Percentiles rank a stretch among this genome's conserved stretches.
These are phyloP conservation scores for Catostylus mosaicus DNA, from an alignment of 30 jellyfish, hydroid and myxozoan genomes.

Conservation along the genomic window DNA sequence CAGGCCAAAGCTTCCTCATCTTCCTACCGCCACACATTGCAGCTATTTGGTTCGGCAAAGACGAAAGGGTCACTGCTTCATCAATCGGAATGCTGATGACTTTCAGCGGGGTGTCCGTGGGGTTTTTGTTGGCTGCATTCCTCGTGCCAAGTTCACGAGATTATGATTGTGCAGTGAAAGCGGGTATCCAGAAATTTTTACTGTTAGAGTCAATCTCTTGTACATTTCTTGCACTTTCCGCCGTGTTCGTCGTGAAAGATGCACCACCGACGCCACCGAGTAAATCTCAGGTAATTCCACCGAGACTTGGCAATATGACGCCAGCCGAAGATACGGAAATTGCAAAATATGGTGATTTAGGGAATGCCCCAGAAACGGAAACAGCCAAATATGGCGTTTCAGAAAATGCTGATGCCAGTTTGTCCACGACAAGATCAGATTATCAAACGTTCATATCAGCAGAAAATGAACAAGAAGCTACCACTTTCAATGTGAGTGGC, in stretches of 20 bases:
- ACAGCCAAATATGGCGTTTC: neutral
- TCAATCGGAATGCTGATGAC: constrained; percentile 91
- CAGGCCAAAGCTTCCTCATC: constrained; percentile 87
- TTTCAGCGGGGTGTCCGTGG: constrained; percentile 90
- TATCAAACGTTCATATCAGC: too few relatives aligned
- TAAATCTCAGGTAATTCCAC: constrained; percentile 72
- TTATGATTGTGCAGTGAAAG: constrained; percentile 62
- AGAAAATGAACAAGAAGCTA: too few relatives aligned
- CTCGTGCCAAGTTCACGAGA: constrained; percentile 77
- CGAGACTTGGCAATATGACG: neutral
- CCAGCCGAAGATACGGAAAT: neutral
- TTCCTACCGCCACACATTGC: constrained; percentile 93
- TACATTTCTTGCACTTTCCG: constrained; percentile 48
- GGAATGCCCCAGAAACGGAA: neutral
- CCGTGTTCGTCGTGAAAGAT: constrained; percentile 57
- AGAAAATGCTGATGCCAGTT: neutral
- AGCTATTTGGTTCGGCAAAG: constrained; percentile 93
- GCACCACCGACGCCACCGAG: constrained; percentile 94
- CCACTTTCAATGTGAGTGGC: too few relatives aligned
- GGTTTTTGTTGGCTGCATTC: constrained; percentile 90
- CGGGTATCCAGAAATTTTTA: constrained; percentile 65
- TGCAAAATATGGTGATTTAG: neutral
- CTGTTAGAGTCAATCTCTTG: constrained; percentile 80
- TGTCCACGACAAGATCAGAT: too few relatives aligned
- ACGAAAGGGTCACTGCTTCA: constrained; percentile 96